phyloP scores from a whole-genome alignment of 2,888 invertebrate genomes.

The Phortica okadai region DNA sequence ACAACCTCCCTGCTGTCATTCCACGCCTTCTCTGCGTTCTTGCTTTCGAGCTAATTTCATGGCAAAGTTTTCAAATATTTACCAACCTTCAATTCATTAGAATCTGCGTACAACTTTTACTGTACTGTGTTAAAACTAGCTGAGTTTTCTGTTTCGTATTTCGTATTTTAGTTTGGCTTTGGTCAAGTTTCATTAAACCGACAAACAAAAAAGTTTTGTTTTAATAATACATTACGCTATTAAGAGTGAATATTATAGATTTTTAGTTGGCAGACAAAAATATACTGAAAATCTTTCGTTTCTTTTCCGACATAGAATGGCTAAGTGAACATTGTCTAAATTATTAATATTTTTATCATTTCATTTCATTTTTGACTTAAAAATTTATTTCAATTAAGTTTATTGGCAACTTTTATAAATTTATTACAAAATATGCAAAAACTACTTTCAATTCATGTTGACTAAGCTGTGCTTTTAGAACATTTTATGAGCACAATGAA shows the following conservation, averaged over 20 bases:
- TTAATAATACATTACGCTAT: background rate
- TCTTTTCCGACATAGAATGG: background rate
- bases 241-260: background rate
- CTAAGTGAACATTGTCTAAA: background rate
- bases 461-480: background rate
- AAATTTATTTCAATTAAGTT: slow-evolving; percentile 22
- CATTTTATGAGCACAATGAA: background rate
- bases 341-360: background rate
- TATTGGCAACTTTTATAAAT: slow-evolving; percentile 4
- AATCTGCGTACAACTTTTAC: background rate
- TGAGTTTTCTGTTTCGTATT: background rate
- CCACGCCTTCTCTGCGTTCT: background rate
- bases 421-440: background rate
- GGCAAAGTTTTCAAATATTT: slow-evolving; percentile 30
- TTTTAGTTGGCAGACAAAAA: background rate
- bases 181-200: slow-evolving; percentile 3
- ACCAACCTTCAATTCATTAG: slow-evolving; percentile 20
- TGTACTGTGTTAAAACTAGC: background rate
- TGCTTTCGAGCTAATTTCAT: slow-evolving; percentile 19
- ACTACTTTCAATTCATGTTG: background rate
- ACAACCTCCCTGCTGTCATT: background rate
- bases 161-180: slow-evolving; percentile 14
- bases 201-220: slow-evolving; percentile 8
- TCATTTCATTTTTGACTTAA: background rate
- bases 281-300: background rate